These are phyloP conservation scores for Lissocephala sabroskyi DNA, from an alignment of 2,888 invertebrate genomes.

Conservation along the genomic window DNA sequence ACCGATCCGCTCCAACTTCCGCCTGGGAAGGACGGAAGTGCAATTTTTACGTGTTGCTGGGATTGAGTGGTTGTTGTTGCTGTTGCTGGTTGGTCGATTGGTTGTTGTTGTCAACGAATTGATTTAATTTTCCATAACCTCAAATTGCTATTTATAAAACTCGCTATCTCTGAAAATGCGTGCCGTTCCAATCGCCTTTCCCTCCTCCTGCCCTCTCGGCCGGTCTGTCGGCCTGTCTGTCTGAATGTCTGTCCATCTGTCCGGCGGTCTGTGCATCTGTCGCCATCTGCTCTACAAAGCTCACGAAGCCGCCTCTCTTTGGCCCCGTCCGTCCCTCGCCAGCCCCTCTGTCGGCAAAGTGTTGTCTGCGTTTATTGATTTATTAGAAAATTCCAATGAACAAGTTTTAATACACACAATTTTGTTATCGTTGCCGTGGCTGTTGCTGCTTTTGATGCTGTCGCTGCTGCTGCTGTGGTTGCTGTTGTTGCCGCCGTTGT, in stretches of 20 bases:
- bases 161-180: slow-evolving; percentile 44
- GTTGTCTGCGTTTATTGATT: slow-evolving; percentile 67
- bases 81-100: neutral
- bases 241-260: slow-evolving; percentile 15
- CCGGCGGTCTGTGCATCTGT: slow-evolving; percentile 13
- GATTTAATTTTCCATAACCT: slow-evolving; percentile 52
- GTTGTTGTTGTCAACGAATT: slow-evolving; percentile 16
- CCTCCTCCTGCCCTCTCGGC: neutral
- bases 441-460: slow-evolving; percentile 7
- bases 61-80: slow-evolving; percentile 21
- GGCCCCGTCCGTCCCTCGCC: neutral
- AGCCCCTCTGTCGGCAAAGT: slow-evolving; percentile 34
- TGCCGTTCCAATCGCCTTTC: slow-evolving; percentile 3
- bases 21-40: slow-evolving; percentile 45
- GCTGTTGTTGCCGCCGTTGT: slow-evolving; percentile 15
- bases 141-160: slow-evolving; percentile 45
- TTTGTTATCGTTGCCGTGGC: slow-evolving; percentile 15
- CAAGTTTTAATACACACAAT: slow-evolving; percentile 60
- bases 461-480: slow-evolving; percentile 22
- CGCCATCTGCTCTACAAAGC: slow-evolving; percentile 20
- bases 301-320: slow-evolving; percentile 1
- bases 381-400: slow-evolving; percentile 70
- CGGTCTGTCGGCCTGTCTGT: slow-evolving; percentile 7
- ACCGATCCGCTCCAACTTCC: slow-evolving; percentile 21
- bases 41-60: slow-evolving; percentile 22